Conservation (phyloP, 2,888 invertebrate genomes). For the Lasiommata megera region DNA sequence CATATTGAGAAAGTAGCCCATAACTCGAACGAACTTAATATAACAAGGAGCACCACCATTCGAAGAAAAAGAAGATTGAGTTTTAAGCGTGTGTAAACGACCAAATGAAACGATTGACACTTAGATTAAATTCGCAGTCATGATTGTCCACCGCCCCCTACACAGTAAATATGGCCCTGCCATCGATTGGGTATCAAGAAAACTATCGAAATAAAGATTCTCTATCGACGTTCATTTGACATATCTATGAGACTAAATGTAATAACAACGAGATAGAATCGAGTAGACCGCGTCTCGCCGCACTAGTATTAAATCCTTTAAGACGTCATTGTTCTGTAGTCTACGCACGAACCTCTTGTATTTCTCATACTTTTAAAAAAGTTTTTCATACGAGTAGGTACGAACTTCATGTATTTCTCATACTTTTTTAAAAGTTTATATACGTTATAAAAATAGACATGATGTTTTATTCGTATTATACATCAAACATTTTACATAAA, state of each 20-base stretch:
- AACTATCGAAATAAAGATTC: conserved; percentile 41
- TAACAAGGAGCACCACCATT: conserved; percentile 28
- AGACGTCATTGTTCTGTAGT: conserved; percentile 23
- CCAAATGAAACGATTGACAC: conserved; percentile 9
- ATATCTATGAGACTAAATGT: conserved; percentile 41
- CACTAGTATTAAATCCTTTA: conserved; percentile 56
- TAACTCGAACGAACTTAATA: neutral
- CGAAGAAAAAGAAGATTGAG: conserved; percentile 24
- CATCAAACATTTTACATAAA: no score
- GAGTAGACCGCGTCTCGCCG: conserved; percentile 44
- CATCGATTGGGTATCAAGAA: conserved; percentile 34
- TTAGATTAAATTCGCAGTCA: conserved; percentile 20
- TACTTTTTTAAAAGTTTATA: no score
- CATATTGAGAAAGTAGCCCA: conserved; percentile 12
- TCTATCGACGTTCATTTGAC: conserved; percentile 40
- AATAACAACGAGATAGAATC: conserved; percentile 41
- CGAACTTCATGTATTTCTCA: no score
- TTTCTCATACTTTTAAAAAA: neutral
- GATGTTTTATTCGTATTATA: no score
- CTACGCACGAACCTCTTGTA: neutral
- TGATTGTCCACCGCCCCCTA: conserved; percentile 28
- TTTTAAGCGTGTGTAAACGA: conserved; percentile 22
- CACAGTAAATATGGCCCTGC: conserved; percentile 32
- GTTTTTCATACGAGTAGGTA: no score
- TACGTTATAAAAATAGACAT: no score